Conservation (phyloP, 2,888 invertebrate species). For the Atrina japonica region DNA sequence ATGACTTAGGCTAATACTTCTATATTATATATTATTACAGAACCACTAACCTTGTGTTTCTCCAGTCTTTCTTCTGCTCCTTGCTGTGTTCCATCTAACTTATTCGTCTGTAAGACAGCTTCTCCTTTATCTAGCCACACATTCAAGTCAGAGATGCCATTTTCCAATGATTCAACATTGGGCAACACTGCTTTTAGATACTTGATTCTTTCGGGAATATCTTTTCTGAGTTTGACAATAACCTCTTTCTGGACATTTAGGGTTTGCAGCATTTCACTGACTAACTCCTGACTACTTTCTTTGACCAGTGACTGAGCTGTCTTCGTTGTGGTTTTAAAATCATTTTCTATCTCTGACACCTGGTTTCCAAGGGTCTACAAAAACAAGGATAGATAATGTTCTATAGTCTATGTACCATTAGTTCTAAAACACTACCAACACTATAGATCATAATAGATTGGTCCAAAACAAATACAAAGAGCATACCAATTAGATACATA, state of each 20-base stretch:
- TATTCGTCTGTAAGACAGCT: slow-evolving; percentile 85
- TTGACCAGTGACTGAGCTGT: slow-evolving; percentile 95
- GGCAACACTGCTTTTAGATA: slow-evolving; percentile 75
- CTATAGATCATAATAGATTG: background rate
- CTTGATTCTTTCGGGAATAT: slow-evolving; percentile 91
- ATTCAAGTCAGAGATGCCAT: slow-evolving; percentile 91
- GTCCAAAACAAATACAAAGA: background rate
- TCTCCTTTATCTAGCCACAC: slow-evolving; percentile 94
- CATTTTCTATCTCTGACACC: slow-evolving; percentile 92
- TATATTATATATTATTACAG: no score
- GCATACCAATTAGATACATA: background rate
- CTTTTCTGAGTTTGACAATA: slow-evolving; percentile 81
- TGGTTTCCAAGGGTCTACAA: slow-evolving; percentile 88
- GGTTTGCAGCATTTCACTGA: slow-evolving; percentile 93
- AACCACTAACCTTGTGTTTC: slow-evolving; percentile 85
- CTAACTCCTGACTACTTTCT: slow-evolving; percentile 93
- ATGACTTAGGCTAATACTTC: no score
- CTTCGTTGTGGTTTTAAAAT: slow-evolving; percentile 94
- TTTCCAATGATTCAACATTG: slow-evolving; percentile 94
- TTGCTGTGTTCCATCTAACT: slow-evolving; percentile 86
- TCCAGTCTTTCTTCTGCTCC: slow-evolving; percentile 89
- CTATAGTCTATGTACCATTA: background rate
- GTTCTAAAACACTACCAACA: no score
- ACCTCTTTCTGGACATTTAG: slow-evolving; percentile 82
- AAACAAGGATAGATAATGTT: slow-evolving; percentile 41